Evolutionary conservation across 2,113 vertebrate species (phyloP), one percentile per base, ranked within the genome.

Genomic region (Coptodon rendalli): DNA sequence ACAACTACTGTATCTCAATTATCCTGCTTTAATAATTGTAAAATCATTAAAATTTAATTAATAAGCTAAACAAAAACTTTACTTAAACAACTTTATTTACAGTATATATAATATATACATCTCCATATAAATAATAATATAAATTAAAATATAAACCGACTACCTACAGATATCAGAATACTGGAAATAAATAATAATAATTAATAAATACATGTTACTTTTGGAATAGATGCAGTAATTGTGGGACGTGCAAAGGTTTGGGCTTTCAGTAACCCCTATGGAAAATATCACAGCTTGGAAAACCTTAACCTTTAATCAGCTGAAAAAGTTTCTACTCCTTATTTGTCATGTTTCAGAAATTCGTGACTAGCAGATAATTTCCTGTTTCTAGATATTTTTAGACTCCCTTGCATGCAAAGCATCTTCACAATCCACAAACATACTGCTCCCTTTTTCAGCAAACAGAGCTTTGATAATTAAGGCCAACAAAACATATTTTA

Each of bases 181-280:
- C 31, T 66, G 31, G 36, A 36, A 36, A 63, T 66, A 66, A 66
- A 66, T n/a, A 12, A 61, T 27, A 8, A 61, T n/a, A 36, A 66
- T 36, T 12, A 38, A 38, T 66, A 38, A 66, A 66, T 73, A 1
- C 22, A 73, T 73, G 38, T 43, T 24, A 71, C 12, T 73, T 71
- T 71, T 43, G 66, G 36, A 71, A 40, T 14, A 71, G n/a, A 24
- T 43, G n/a, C 38, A 6, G n/a, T 73, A 27, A 73, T 43, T 73
- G 22, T 43, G 66, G 12, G n/a, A 24, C 7, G 6, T n/a, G 31
- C 9, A 66, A 12, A 66, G 36, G n/a, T 24, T 24, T 43, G 12
- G 38, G 7, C 38, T 24, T 24, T 71, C 0, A 71, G n/a, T 43
- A 71, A 71, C n/a, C 0, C 38, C 13, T 16, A 34, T 24, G n/a